phyloP scores from a whole-genome alignment of 2,888 invertebrate genomes.

The Eilema griseolum region DNA sequence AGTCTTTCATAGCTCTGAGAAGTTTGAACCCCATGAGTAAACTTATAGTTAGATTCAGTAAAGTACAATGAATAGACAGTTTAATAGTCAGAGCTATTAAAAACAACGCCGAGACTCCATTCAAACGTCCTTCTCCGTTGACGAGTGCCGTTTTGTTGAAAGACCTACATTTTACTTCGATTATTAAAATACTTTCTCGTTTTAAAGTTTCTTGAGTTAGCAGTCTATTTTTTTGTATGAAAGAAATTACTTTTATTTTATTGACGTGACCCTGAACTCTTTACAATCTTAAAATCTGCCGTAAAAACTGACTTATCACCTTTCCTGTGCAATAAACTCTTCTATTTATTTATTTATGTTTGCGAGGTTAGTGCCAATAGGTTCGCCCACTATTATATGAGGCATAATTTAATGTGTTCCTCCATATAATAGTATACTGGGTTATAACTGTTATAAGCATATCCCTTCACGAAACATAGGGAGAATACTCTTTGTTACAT shows the following conservation, averaged over 20 bases:
- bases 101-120: conserved; percentile 54
- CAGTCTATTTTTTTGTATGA: background rate
- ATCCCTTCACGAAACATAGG: background rate
- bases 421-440: too few species aligned
- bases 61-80: conserved; percentile 54
- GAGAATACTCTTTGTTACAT: background rate
- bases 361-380: too few species aligned
- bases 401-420: background rate
- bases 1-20: conserved; percentile 28
- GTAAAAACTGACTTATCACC: background rate
- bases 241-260: too few species aligned
- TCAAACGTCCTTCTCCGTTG: conserved; percentile 59
- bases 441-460: too few species aligned
- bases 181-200: conserved; percentile 30
- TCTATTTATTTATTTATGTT: background rate
- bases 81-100: conserved; percentile 63
- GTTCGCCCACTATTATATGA: background rate
- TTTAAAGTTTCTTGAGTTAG: background rate
- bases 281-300: background rate
- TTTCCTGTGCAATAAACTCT: background rate
- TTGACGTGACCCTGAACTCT: too few species aligned
- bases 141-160: conserved; percentile 29
- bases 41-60: conserved; percentile 38
- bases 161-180: conserved; percentile 27
- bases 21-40: conserved; percentile 38